Conservation (phyloP, 2,113 vertebrate species). For the Ammospiza caudacuta region DNA sequence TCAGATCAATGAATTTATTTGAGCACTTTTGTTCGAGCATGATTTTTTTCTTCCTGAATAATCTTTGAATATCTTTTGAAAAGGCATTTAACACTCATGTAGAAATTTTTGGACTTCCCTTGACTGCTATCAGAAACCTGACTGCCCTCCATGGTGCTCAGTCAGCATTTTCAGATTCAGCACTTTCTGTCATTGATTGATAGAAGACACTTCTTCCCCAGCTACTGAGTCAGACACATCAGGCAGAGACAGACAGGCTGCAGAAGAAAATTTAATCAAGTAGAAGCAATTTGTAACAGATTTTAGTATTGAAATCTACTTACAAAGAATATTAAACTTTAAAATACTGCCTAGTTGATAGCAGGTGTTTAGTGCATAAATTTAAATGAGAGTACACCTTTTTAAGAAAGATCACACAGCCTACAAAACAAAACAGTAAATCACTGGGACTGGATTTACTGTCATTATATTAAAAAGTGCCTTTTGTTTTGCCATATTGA, state of each 20-base stretch:
- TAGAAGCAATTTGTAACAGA: conserved; percentile 1
- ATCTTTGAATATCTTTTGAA: neutral
- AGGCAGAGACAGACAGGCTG: conserved; percentile 64
- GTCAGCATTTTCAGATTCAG: conserved; percentile 65
- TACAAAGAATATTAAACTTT: neutral
- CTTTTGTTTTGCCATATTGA: neutral
- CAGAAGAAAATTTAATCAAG: conserved; percentile 31
- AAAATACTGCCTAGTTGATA: neutral
- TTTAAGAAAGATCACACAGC: neutral
- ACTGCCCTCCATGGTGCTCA: conserved; percentile 14
- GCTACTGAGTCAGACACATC: conserved; percentile 57
- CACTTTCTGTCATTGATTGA: conserved; percentile 78
- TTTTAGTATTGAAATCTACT: conserved; percentile 13
- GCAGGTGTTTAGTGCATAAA: neutral
- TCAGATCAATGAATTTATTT: neutral
- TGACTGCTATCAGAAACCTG: conserved; percentile 2
- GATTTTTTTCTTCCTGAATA: neutral
- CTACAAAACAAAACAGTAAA: neutral
- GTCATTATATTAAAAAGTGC: neutral
- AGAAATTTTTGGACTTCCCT: neutral
- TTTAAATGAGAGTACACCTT: neutral
- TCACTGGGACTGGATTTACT: neutral
- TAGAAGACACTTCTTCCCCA: conserved; percentile 70
- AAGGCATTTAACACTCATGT: neutral
- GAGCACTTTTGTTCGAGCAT: neutral